A percentile compares a stretch with the other conserved stretches of the same genome.
These are phyloP conservation scores for Papilio helenus DNA, from an alignment of 1,140 invertebrate genomes.

Conservation along the genomic window DNA sequence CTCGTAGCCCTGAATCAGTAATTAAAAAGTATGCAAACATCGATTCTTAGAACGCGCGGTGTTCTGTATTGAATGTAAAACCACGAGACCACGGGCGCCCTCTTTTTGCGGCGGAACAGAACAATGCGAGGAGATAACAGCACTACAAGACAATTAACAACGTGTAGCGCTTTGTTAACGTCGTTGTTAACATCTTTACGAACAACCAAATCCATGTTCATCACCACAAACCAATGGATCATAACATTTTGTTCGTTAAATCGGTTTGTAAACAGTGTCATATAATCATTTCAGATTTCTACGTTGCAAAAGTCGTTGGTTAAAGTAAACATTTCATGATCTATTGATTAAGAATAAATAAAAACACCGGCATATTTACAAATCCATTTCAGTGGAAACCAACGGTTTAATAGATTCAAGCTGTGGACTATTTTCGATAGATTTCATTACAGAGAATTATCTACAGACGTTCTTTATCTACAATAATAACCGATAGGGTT, in stretches of 20 bases:
- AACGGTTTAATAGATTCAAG: too few relatives aligned
- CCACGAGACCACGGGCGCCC: slow-evolving; percentile 9
- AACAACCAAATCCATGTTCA: background rate
- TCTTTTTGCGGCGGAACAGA: slow-evolving; percentile 16
- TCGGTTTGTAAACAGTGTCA: background rate
- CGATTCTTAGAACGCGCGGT: slow-evolving; percentile 33
- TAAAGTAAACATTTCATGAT: slow-evolving; percentile 1
- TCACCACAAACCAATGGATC: background rate
- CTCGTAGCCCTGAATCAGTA: slow-evolving; percentile 22
- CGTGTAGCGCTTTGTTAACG: slow-evolving; percentile 28
- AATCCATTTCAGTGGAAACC: too few relatives aligned
- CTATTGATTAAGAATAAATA: background rate
- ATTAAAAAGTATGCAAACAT: slow-evolving; percentile 39
- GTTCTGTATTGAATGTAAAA: slow-evolving; percentile 36
- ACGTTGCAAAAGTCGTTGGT: background rate
- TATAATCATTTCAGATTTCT: background rate
- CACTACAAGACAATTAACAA: background rate
- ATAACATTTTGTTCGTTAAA: background rate
- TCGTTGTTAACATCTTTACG: background rate
- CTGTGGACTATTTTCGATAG: too few relatives aligned
- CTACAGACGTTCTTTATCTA: too few relatives aligned
- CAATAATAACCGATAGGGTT: too few relatives aligned
- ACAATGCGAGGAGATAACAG: slow-evolving; percentile 36
- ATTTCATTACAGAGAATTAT: too few relatives aligned
- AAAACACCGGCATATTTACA: too few relatives aligned